Conservation (phyloP, 2,113 vertebrate genomes). For the Chunga burmeisteri region DNA sequence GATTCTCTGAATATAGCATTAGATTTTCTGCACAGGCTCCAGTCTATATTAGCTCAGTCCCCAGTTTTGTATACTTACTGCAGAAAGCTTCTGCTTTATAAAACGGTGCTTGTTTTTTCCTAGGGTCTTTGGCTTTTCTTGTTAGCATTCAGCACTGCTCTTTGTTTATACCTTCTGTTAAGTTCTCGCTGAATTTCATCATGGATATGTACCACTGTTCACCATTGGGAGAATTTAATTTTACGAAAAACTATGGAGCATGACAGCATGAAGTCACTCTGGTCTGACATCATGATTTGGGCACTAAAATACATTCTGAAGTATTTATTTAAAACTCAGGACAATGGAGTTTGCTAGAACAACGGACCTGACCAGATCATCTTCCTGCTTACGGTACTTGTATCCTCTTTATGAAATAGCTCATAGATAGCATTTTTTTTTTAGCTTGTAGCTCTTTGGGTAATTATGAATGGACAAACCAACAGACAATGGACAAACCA, state of each 20-base stretch:
- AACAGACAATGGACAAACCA: background rate
- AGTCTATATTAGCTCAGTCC: background rate
- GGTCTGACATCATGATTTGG: background rate
- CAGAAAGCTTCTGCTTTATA: background rate
- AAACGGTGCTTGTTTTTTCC: background rate
- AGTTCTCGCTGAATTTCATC: background rate
- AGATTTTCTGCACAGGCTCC: background rate
- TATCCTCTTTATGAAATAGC: background rate
- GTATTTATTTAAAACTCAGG: background rate
- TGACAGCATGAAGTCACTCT: background rate
- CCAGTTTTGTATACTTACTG: background rate
- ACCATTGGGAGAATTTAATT: background rate
- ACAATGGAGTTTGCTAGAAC: background rate
- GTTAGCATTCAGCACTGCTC: background rate
- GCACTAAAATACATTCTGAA: background rate
- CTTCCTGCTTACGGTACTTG: background rate
- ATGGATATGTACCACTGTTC: background rate
- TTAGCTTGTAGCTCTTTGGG: background rate
- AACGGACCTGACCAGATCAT: background rate
- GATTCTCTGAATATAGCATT: background rate
- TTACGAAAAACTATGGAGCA: background rate
- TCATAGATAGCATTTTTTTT: background rate
- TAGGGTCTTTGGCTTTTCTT: background rate
- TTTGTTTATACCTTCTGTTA: background rate
- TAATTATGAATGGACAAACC: background rate